These are phyloP conservation scores for Bombus soroeensis DNA, from an alignment of 1,140 invertebrate genomes.

Conservation along the genomic window DNA sequence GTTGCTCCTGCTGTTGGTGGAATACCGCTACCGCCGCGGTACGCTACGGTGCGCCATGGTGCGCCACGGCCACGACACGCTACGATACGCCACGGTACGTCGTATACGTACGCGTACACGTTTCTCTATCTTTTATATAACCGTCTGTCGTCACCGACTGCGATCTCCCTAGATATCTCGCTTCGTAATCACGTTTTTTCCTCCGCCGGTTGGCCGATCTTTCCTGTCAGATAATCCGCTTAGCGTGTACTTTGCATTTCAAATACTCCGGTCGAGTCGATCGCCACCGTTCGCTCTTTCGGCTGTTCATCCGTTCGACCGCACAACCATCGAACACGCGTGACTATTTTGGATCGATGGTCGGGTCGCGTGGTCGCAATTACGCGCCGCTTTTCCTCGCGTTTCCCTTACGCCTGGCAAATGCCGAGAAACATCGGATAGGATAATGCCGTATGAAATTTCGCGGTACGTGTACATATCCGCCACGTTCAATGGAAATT, in stretches of 20 bases:
- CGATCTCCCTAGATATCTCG: slow-evolving; percentile 65
- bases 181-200: slow-evolving; percentile 49
- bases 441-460: too few species aligned
- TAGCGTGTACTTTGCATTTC: slow-evolving; percentile 75
- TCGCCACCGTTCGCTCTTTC: slow-evolving; percentile 44
- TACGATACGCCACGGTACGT: not conserved
- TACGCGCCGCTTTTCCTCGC: too few species aligned
- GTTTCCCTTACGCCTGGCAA: too few species aligned
- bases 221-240: slow-evolving; percentile 71
- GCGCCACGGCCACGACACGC: not conserved
- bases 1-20: not conserved
- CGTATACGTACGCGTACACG: slow-evolving; percentile 1
- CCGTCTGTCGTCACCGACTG: slow-evolving; percentile 75
- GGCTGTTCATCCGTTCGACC: not conserved
- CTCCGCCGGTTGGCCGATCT: slow-evolving; percentile 44
- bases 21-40: not conserved
- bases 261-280: slow-evolving; percentile 67
- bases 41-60: too few species aligned
- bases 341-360: too few species aligned
- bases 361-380: too few species aligned
- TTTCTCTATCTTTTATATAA: slow-evolving; percentile 75
- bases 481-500: slow-evolving; percentile 36
- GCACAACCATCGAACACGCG: too few species aligned
- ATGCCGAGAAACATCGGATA: too few species aligned
- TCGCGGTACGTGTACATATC: not conserved